Base-by-base conservation (phyloP, 2,113 vertebrate genomes). In the Agapornis roseicollis region DNA sequence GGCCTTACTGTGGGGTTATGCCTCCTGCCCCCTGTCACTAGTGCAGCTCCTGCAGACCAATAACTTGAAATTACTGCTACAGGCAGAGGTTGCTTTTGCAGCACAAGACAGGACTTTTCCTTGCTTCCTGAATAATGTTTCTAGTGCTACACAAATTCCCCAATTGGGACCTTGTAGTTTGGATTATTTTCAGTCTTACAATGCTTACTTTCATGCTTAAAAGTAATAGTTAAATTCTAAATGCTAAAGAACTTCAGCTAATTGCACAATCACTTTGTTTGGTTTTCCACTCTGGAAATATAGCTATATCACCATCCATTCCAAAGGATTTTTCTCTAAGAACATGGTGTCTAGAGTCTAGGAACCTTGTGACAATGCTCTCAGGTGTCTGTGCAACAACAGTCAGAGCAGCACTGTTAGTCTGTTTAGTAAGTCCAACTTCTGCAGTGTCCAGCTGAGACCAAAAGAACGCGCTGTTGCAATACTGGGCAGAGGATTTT, bases 1-100 rank as follows among this genome's bases (percentile, higher is more conserved):
- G 11, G 33, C 7, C 49, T 80, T 52, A 6, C 2, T 58, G 9
- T 4, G 25, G 28, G 12, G 8, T 53, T 68, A 64, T 0, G 0
- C 33, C 37, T 66, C 35, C 41, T 66, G 41, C 29, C 66, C 23
- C 4, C 39, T n/a, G 25, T 73, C 33, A 53, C 37, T 23, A 35
- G 13, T 13, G 7, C 25, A 86, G 31, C 25, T 42, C 27, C 27
- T 63, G 46, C 14, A 71, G 68, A 66, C 11, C 58, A 56, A 17
- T 13, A 83, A 47, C 28, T 73, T 35, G n/a, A 53, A 17, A 47
- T 29, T 20, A 11, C 17, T 52, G 42, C 12, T 73, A 49, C 66
- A 79, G 74, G 74, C 31, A 85, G 24, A 70, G 8, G 18, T 52
- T 73, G 50, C 23, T 83, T 78, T 53, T 70, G 20, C 50, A 69